Evolutionary conservation across 92 coral and sea anemone genomes (phyloP).

Genomic region (Palythoa grandiflora): DNA sequence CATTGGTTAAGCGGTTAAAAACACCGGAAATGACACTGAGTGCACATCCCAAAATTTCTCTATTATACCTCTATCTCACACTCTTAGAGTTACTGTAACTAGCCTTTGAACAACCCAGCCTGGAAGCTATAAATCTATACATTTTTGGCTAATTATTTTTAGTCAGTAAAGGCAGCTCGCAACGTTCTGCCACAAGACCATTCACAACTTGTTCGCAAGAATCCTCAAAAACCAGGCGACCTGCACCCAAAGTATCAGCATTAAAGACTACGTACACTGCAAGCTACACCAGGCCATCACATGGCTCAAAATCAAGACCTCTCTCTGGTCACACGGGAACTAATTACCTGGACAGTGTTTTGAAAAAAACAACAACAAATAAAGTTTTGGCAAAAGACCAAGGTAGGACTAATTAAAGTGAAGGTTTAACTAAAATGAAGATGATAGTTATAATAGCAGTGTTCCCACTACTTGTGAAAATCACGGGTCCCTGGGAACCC

Average conservation of each 20-base stretch:
- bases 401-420: no score
- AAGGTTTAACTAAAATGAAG: not conserved
- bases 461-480: no score
- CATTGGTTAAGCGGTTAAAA: no score
- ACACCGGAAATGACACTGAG: no score
- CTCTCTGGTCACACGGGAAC: conserved; percentile 1
- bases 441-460: not conserved
- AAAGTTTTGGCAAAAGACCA: conserved; percentile 1
- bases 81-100: no score
- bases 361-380: conserved; percentile 6
- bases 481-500: no score
- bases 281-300: conserved; percentile 47
- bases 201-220: conserved; percentile 34
- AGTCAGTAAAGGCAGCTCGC: conserved; percentile 14
- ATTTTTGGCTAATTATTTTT: not conserved
- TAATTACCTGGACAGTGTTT: conserved; percentile 55
- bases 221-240: conserved; percentile 12
- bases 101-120: no score
- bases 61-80: no score
- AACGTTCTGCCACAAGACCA: conserved; percentile 39
- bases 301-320: conserved; percentile 31
- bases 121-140: not conserved
- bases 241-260: conserved; percentile 34
- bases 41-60: no score
- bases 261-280: conserved; percentile 60